These are phyloP conservation scores for Sesia bembeciformis DNA, from an alignment of 2,888 invertebrate genomes.

Conservation along the genomic window DNA sequence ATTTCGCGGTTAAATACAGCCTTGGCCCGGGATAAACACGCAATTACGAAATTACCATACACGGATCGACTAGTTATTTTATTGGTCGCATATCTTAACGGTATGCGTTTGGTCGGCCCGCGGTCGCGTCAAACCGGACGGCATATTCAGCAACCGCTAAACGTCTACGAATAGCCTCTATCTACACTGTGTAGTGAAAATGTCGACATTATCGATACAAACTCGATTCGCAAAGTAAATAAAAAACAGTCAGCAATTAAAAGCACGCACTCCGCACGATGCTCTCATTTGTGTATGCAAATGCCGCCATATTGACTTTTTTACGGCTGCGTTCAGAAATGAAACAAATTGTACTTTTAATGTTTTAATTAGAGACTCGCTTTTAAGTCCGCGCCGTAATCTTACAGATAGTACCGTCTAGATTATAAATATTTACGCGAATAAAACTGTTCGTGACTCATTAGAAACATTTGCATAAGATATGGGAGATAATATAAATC, in stretches of 20 bases:
- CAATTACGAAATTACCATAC: conserved; percentile 60
- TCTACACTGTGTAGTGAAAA: background rate
- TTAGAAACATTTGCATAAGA: conserved; percentile 24
- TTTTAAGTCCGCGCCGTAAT: conserved; percentile 39
- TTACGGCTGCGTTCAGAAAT: background rate
- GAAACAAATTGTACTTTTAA: conserved; percentile 51
- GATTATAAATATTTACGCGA: conserved; percentile 43
- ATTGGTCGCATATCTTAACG: conserved; percentile 48
- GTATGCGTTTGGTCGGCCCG: conserved; percentile 22
- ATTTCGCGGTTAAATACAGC: conserved; percentile 30
- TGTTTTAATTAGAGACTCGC: conserved; percentile 52
- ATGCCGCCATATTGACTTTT: conserved; percentile 33
- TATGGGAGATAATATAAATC: conserved; percentile 1
- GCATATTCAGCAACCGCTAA: background rate
- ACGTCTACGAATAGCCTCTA: background rate
- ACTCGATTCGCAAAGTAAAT: conserved; percentile 16
- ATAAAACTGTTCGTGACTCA: conserved; percentile 36
- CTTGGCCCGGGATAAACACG: conserved; percentile 43
- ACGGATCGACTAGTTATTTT: conserved; percentile 34
- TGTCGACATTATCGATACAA: background rate
- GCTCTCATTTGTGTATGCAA: conserved; percentile 44
- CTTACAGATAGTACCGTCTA: conserved; percentile 19
- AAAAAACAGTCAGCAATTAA: conserved; percentile 34
- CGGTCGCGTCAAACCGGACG: background rate
- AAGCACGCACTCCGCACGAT: conserved; percentile 31